Percentiles rank a stretch among this genome's conserved stretches.
Conservation (phyloP, 2,113 vertebrate genomes). For the Hemibagrus wyckioides region DNA sequence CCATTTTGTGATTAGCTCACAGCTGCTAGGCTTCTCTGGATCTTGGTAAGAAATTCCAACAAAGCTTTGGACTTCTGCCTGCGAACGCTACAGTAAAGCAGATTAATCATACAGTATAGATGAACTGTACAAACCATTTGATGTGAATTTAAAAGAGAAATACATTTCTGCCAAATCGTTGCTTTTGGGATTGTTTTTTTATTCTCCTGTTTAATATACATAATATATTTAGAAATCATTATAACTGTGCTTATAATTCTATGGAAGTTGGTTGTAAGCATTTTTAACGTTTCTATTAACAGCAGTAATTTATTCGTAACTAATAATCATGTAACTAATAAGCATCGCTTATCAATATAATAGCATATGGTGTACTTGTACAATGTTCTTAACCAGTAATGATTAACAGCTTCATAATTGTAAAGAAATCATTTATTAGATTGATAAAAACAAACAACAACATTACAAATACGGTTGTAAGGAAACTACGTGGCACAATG, state of each 20-base stretch:
- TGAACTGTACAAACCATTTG: too few species aligned
- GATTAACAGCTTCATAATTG: neutral
- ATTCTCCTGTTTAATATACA: slow-evolving; percentile 53
- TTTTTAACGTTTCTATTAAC: neutral
- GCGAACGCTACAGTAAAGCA: neutral
- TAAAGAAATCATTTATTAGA: neutral
- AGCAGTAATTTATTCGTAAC: neutral
- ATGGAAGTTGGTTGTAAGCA: too few species aligned
- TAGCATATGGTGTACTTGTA: neutral
- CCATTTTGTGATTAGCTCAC: slow-evolving; percentile 23
- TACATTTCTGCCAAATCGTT: neutral
- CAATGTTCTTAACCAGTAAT: neutral
- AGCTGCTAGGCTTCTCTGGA: neutral
- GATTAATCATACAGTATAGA: slow-evolving; percentile 7
- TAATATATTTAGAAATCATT: neutral
- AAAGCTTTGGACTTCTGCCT: neutral
- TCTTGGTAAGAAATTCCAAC: neutral
- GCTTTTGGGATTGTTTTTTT: slow-evolving; percentile 3
- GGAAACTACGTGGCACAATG: neutral
- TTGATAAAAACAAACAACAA: neutral
- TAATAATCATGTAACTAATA: neutral
- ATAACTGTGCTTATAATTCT: neutral
- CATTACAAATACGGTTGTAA: neutral
- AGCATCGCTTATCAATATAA: neutral
- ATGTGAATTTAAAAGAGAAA: neutral